Evolutionary conservation across 2,113 vertebrate species (phyloP).

Genomic region (Anas platyrhynchos): DNA sequence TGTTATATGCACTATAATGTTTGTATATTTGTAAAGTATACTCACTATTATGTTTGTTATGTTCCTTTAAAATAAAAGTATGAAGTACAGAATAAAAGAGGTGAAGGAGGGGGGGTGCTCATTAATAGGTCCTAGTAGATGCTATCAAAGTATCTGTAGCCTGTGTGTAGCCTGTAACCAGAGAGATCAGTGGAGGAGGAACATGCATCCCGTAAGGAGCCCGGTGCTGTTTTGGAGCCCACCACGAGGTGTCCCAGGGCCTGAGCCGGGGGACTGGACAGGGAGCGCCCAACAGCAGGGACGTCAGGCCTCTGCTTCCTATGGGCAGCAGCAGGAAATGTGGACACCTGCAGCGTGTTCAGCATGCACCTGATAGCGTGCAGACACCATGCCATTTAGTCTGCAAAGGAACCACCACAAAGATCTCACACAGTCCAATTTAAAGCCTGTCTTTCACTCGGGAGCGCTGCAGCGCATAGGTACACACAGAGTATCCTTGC

Average conservation of each 20-base stretch:
- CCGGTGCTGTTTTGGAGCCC: conserved; percentile 17
- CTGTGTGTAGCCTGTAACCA: too few species aligned
- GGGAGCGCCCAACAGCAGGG: too few species aligned
- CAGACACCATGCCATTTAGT: accelerated
- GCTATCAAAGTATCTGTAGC: not conserved
- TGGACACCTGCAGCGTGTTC: not conserved
- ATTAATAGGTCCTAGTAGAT: not conserved
- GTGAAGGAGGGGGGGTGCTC: not conserved
- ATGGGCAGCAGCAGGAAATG: not conserved
- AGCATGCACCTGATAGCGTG: accelerated
- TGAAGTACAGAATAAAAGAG: not conserved
- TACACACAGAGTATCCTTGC: accelerated
- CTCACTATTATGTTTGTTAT: not conserved
- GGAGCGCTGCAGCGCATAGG: not conserved
- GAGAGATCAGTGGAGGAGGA: not conserved
- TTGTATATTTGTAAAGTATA: too few species aligned
- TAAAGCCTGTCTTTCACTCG: not conserved
- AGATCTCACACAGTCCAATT: accelerated
- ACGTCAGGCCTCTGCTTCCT: not conserved
- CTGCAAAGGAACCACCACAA: not conserved
- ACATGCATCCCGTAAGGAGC: not conserved
- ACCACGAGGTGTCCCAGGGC: conserved; percentile 77
- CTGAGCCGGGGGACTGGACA: not conserved
- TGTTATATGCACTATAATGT: too few species aligned
- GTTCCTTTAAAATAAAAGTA: not conserved